These are phyloP conservation scores for Ormia ochracea DNA, from an alignment of 2,888 invertebrate species.

Conservation along the genomic window DNA sequence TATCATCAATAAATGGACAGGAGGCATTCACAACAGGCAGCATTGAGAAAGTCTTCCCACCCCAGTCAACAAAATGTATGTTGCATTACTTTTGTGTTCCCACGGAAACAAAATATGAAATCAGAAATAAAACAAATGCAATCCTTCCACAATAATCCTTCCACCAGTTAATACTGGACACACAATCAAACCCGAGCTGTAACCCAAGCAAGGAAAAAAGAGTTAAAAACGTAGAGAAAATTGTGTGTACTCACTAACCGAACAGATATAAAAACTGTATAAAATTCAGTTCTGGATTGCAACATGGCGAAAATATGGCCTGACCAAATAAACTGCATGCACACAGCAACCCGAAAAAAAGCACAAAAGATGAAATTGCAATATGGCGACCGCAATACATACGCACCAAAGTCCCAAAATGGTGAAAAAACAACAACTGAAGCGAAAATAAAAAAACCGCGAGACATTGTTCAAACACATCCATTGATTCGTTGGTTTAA, in stretches of 20 bases:
- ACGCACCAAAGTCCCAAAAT: conserved; percentile 62
- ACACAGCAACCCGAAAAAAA: background rate
- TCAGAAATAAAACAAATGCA: conserved; percentile 36
- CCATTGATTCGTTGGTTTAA: conserved; percentile 52
- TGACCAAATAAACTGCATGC: conserved; percentile 8
- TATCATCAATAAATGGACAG: conserved; percentile 60
- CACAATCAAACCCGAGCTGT: conserved; percentile 37
- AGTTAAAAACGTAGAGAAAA: conserved; percentile 11
- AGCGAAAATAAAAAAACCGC: conserved; percentile 61
- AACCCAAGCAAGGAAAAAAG: background rate
- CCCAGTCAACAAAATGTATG: background rate
- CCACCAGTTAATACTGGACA: conserved; percentile 51
- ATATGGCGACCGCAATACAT: conserved; percentile 74
- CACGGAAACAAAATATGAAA: conserved; percentile 37
- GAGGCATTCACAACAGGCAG: conserved; percentile 7
- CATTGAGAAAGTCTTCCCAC: background rate
- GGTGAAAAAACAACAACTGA: conserved; percentile 20
- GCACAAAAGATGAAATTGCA: conserved; percentile 69
- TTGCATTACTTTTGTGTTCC: conserved; percentile 25
- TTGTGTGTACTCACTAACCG: conserved; percentile 5
- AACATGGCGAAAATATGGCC: conserved; percentile 37
- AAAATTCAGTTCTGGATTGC: conserved; percentile 35
- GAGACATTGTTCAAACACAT: conserved; percentile 63
- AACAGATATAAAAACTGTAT: conserved; percentile 29
- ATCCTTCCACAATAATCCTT: conserved; percentile 44